Conservation (phyloP, 2,888 invertebrate genomes). For the Ophion ventricosus region DNA sequence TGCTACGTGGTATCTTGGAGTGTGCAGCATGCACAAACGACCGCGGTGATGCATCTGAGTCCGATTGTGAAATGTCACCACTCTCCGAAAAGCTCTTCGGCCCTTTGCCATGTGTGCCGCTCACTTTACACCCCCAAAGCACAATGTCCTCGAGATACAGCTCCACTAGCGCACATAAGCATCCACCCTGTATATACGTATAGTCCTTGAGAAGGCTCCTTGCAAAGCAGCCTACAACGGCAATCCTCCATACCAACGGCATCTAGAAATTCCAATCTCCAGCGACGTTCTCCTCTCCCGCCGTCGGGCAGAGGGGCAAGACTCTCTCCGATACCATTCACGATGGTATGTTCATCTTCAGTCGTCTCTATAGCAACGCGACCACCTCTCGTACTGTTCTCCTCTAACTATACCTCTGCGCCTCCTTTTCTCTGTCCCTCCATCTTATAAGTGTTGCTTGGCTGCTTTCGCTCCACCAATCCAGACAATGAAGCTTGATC, state of each 20-base stretch:
- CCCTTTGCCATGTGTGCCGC: conserved; percentile 57
- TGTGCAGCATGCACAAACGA: neutral
- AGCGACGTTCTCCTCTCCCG: conserved; percentile 63
- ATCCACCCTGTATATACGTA: neutral
- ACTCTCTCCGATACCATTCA: conserved; percentile 38
- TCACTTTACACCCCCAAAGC: conserved; percentile 54
- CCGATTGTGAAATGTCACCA: conserved; percentile 1
- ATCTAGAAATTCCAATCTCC: conserved; percentile 61
- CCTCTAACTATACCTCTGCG: neutral
- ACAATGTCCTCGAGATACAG: conserved; percentile 41
- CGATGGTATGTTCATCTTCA: conserved; percentile 69
- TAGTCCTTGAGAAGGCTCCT: conserved; percentile 38
- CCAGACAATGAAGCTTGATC: neutral
- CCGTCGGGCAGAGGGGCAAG: conserved; percentile 40
- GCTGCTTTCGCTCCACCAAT: conserved; percentile 1
- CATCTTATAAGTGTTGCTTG: conserved; percentile 15
- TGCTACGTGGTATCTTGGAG: neutral
- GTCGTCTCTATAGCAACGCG: conserved; percentile 81
- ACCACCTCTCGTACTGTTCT: conserved; percentile 68
- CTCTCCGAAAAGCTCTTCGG: conserved; percentile 5
- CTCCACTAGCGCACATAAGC: conserved; percentile 4
- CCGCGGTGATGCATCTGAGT: neutral
- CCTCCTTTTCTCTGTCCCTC: conserved; percentile 8
- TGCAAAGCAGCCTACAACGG: conserved; percentile 39
- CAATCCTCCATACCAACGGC: conserved; percentile 53